Percentiles rank a stretch among this genome's conserved stretches.
These are phyloP conservation scores for Tenrec ecaudatus DNA, from an alignment of 2,113 vertebrate genomes.

Conservation along the genomic window DNA sequence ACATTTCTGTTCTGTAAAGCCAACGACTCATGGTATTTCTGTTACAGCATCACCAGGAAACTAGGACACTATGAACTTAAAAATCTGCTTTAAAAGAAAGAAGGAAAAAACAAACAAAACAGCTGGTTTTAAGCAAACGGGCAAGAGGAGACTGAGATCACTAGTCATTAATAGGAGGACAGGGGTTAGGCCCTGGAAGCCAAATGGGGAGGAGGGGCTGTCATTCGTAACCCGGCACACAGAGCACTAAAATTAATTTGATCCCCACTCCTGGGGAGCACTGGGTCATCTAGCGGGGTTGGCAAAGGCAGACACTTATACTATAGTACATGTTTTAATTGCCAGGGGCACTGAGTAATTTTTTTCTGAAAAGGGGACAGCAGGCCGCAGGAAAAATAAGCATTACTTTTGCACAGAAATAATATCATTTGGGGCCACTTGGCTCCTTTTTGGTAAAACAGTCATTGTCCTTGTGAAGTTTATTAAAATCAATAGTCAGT, in stretches of 20 bases:
- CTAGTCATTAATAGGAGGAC: not conserved
- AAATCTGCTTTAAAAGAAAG: not conserved
- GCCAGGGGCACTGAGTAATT: too few species aligned
- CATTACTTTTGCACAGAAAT: not conserved
- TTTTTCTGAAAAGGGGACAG: too few species aligned
- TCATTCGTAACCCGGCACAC: conserved; percentile 9
- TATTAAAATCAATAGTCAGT: too few species aligned
- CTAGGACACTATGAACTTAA: not conserved
- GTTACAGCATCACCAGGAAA: not conserved
- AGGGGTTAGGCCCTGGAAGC: not conserved
- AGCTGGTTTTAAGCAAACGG: not conserved
- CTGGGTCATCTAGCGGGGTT: too few species aligned
- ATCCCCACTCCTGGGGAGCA: too few species aligned
- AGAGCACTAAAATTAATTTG: conserved; percentile 27
- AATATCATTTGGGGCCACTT: not conserved
- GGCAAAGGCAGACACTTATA: too few species aligned
- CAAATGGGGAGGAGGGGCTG: not conserved
- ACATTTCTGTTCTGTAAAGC: not conserved
- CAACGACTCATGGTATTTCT: not conserved
- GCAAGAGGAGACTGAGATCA: not conserved
- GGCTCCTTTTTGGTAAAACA: too few species aligned
- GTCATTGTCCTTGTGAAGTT: too few species aligned
- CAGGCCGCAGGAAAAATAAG: not conserved
- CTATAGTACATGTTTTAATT: too few species aligned
- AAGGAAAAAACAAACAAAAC: not conserved